Conservation (phyloP, 35 echinoderm and acorn worm species). For the Lytechinus pictus region DNA sequence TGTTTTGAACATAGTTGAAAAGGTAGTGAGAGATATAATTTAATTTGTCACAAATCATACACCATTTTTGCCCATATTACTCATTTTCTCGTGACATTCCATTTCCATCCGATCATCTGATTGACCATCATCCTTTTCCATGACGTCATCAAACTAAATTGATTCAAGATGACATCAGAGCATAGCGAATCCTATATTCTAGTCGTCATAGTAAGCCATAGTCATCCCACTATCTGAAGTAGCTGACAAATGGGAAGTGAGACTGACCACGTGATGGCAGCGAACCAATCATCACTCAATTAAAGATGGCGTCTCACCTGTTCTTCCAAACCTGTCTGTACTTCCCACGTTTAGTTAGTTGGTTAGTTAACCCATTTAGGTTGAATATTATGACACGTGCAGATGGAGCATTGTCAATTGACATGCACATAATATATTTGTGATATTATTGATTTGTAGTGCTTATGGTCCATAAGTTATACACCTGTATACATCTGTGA, state of each 20-base stretch:
- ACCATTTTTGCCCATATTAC: neutral
- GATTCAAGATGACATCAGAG: neutral
- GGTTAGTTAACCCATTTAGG: neutral
- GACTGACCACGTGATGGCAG: neutral
- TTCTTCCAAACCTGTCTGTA: neutral
- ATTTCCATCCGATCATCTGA: neutral
- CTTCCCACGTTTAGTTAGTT: neutral
- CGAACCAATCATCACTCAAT: neutral
- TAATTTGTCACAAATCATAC: no score
- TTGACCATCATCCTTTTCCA: neutral
- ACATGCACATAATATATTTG: neutral
- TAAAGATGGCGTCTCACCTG: conserved; percentile 16
- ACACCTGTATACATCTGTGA: neutral
- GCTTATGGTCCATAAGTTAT: neutral
- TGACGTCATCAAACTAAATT: neutral
- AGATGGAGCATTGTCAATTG: neutral
- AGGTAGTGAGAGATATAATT: no score
- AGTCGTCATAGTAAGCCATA: neutral
- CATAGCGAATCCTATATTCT: neutral
- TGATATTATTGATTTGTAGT: neutral
- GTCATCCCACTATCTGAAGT: neutral
- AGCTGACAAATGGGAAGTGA: neutral
- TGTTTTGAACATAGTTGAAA: no score
- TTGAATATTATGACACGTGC: neutral
- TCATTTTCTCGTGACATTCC: neutral